These are phyloP conservation scores for Anoplophora glabripennis DNA, from an alignment of 1,140 invertebrate genomes.

Conservation along the genomic window DNA sequence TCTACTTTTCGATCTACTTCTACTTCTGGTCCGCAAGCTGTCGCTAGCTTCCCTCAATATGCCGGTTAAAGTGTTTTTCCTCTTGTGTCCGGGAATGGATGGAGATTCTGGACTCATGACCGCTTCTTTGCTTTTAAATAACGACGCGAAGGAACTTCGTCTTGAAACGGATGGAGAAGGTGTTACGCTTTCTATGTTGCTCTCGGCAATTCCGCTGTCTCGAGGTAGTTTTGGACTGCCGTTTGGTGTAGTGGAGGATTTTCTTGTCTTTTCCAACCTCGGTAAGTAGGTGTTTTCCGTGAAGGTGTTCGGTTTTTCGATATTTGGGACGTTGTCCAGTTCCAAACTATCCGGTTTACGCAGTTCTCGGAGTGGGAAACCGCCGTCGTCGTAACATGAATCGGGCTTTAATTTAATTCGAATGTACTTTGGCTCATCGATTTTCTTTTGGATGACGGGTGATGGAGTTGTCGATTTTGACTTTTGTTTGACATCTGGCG, in stretches of 20 bases:
- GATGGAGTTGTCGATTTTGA: slow-evolving; percentile 30
- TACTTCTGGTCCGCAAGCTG: slow-evolving; percentile 44
- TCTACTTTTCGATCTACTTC: slow-evolving; percentile 64
- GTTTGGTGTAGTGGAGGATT: slow-evolving; percentile 40
- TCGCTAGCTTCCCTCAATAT: slow-evolving; percentile 46
- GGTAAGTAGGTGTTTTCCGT: slow-evolving; percentile 36
- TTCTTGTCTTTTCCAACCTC: slow-evolving; percentile 36
- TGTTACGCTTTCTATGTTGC: slow-evolving; percentile 51
- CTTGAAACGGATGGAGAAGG: slow-evolving; percentile 65
- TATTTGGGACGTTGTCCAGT: slow-evolving; percentile 16
- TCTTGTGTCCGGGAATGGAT: slow-evolving; percentile 40
- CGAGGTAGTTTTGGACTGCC: slow-evolving; percentile 41
- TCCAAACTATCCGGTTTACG: slow-evolving; percentile 34
- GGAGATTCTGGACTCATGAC: slow-evolving; percentile 67
- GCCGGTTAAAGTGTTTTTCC: slow-evolving; percentile 39
- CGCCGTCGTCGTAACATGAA: slow-evolving; percentile 57
- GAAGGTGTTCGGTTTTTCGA: slow-evolving; percentile 28
- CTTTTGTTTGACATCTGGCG: neutral
- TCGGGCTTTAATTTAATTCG: slow-evolving; percentile 65
- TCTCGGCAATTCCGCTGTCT: slow-evolving; percentile 52
- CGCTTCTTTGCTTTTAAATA: slow-evolving; percentile 66
- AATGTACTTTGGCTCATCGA: slow-evolving; percentile 56
- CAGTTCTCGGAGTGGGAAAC: slow-evolving; percentile 12
- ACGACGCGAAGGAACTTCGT: slow-evolving; percentile 74
- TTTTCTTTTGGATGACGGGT: slow-evolving; percentile 14